Evolutionary conservation across 2,797 vertebrate species (phyloP), one percentile per base, ranked within the genome.

Genomic region (Borostomias antarcticus): DNA sequence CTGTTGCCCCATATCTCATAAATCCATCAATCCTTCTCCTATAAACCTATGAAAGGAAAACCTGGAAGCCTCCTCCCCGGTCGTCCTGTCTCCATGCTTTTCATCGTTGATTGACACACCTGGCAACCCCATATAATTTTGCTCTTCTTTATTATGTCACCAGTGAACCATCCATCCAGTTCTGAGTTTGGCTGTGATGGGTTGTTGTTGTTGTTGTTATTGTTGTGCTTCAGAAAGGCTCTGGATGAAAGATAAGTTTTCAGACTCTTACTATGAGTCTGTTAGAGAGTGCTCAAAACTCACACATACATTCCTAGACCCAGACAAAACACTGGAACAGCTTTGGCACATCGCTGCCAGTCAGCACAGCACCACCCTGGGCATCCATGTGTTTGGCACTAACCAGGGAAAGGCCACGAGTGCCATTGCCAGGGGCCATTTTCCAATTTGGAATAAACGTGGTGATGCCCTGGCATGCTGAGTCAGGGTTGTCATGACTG

Each of bases 401-500:
- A 74, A 13, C 70, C 48, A 50, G 60, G 73, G 75, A 17, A 4
- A 1, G 83, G 78, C 82, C 85, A 83, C 79, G 78, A 74, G 69
- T 86, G 85, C 78, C 78, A 81, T 66, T 47, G 53, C 56, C 73
- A 64, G 73, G 75, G 74, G 79, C 35, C 47, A 83, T 80, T 86
- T 88, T 88, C 85, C 86, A 83, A 23, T 73, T 75, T 82, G 77
- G 74, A 78, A 80, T 76, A 57, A 81, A 68, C 75, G 62, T 71
- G 73, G 74, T 81, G 75, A 81, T 82, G 76, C 73, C 74, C 70
- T 84, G 81, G 80, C 68, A 80, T 70, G 74, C 30, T 52, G 62
- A 83, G 29, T 70, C 57, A 77, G 28, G 59, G 50, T 85, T n/a
- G 81, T 86, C 90, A 87, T 86, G 89, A 92, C 88, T 69, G 83